phyloP scores from a whole-genome alignment of 2,113 vertebrate genomes.

The Pterocles orientalis region DNA sequence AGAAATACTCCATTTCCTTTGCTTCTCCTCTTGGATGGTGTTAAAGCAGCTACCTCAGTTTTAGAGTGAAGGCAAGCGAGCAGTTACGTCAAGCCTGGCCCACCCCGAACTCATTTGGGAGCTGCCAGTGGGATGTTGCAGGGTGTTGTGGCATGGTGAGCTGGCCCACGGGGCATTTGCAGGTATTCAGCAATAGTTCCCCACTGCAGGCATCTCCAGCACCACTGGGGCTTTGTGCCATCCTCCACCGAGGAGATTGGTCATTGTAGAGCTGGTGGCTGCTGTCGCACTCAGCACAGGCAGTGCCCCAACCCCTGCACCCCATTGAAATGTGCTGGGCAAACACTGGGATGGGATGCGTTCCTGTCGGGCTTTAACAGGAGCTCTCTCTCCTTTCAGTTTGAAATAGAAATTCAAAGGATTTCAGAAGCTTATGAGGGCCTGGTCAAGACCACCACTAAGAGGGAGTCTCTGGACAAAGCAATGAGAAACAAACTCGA shows the following conservation, averaged over 20 bases:
- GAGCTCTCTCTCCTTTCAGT: constrained; percentile 71
- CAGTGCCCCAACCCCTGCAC: background rate
- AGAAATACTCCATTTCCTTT: background rate
- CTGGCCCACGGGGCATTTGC: background rate
- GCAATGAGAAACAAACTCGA: constrained; percentile 86
- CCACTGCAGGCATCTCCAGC: background rate
- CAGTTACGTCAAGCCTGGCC: background rate
- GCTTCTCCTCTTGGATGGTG: background rate
- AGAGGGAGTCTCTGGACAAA: constrained; percentile 86
- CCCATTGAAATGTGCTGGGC: background rate
- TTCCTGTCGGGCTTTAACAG: background rate
- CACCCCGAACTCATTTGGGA: background rate
- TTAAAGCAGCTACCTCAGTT: background rate
- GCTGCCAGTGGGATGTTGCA: background rate
- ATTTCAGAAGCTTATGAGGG: constrained; percentile 87
- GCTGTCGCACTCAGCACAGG: accelerated
- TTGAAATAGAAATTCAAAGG: constrained; percentile 84
- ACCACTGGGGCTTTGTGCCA: background rate
- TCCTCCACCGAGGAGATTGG: background rate
- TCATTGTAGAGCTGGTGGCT: background rate
- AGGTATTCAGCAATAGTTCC: background rate
- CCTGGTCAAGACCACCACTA: constrained; percentile 85
- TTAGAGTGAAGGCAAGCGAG: background rate
- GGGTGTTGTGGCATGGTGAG: background rate
- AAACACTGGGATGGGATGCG: accelerated